Conservation (phyloP, 1,140 invertebrate species). For the Ostrea edulis region DNA sequence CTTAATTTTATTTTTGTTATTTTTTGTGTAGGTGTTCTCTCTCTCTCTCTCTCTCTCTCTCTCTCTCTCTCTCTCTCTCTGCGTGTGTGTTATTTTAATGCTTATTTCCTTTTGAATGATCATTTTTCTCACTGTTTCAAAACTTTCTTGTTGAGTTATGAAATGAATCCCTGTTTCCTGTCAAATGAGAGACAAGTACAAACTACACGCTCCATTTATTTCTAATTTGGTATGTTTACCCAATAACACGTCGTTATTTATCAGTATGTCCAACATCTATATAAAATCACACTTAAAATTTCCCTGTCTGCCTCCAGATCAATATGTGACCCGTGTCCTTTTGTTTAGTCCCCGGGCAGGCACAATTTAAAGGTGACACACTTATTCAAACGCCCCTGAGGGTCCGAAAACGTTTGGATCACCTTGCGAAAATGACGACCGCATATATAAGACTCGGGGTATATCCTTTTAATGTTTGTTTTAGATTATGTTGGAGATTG, state of each 20-base stretch:
- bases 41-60: too few species aligned
- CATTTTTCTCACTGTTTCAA: too few species aligned
- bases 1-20: too few species aligned
- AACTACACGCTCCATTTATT: too few species aligned
- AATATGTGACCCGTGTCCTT: background rate
- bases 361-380: background rate
- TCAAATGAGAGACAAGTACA: too few species aligned
- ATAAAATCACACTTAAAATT: slow-evolving; percentile 20
- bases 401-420: background rate
- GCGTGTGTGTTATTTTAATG: too few species aligned
- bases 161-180: too few species aligned
- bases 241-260: background rate
- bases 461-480: slow-evolving; percentile 14
- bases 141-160: too few species aligned
- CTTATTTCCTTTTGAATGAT: too few species aligned
- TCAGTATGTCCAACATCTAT: background rate
- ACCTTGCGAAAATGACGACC: background rate
- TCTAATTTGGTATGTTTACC: too few species aligned
- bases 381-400: background rate
- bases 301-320: background rate
- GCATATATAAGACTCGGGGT: background rate
- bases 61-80: too few species aligned
- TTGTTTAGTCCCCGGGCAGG: background rate
- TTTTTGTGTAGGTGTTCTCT: too few species aligned
- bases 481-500: slow-evolving; percentile 12